Conservation (phyloP, 2,888 invertebrate genomes). For the Himalopsyche kuldschensis region DNA sequence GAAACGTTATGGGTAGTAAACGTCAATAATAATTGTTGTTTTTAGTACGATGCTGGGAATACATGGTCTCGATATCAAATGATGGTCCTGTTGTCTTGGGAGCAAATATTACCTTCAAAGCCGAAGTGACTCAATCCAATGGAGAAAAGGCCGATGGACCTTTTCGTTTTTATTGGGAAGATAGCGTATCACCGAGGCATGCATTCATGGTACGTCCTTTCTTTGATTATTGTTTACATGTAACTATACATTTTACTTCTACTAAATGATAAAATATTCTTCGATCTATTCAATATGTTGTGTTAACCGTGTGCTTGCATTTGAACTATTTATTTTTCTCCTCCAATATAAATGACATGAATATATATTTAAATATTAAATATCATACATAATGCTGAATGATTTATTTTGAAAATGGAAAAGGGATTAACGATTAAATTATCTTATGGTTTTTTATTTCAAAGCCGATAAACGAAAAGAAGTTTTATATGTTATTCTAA, state of each 20-base stretch:
- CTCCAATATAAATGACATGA: neutral
- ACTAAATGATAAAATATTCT: constrained; percentile 43
- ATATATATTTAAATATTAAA: no score
- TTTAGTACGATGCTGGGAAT: constrained; percentile 42
- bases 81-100: constrained; percentile 74
- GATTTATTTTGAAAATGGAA: neutral
- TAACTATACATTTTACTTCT: constrained; percentile 61
- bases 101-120: constrained; percentile 69
- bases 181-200: neutral
- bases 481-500: no score
- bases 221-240: constrained; percentile 6
- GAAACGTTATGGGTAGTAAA: neutral
- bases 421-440: no score
- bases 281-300: neutral
- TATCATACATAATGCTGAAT: no score
- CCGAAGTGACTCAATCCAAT: constrained; percentile 53
- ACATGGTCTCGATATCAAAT: constrained; percentile 58
- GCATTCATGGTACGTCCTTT: neutral
- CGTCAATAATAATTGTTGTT: constrained; percentile 2
- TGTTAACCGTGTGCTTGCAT: neutral
- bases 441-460: no score
- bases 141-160: neutral
- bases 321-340: neutral
- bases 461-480: no score
- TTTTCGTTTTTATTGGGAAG: constrained; percentile 13